phyloP scores from a whole-genome alignment of 2,888 invertebrate genomes.

The Epiperipatus broadwayi region DNA sequence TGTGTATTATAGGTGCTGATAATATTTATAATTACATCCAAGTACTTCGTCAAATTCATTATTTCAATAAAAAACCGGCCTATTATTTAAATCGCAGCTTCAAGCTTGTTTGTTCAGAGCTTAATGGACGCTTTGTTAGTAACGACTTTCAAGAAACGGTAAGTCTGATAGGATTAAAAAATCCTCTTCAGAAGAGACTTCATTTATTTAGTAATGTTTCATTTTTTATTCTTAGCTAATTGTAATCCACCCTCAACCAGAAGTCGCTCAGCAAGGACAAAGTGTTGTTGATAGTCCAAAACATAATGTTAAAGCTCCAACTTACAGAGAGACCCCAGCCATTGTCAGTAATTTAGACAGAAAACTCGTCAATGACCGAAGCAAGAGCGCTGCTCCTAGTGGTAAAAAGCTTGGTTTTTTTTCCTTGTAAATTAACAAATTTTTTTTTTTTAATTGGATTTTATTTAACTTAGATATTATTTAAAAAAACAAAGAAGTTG shows the following conservation, averaged over 20 bases:
- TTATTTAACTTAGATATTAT: too few relatives aligned
- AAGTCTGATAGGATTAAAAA: too few relatives aligned
- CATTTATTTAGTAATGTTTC: conserved; percentile 4
- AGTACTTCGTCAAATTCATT: conserved; percentile 57
- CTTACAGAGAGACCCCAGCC: too few relatives aligned
- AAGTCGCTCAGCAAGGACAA: conserved; percentile 1
- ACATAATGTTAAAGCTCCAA: too few relatives aligned
- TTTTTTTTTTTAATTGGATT: too few relatives aligned
- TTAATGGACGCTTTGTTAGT: conserved; percentile 77
- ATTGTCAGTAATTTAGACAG: too few relatives aligned
- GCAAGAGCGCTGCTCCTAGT: too few relatives aligned
- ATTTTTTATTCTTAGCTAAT: conserved; percentile 40
- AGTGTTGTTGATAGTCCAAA: too few relatives aligned
- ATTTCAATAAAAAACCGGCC: conserved; percentile 88
- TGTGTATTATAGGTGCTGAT: conserved; percentile 40
- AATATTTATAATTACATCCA: conserved; percentile 56
- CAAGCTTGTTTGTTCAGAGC: conserved; percentile 80
- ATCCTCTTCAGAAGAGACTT: conserved; percentile 4
- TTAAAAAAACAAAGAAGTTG: too few relatives aligned
- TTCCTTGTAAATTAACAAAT: too few relatives aligned
- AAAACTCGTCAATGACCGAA: too few relatives aligned
- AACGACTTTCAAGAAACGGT: conserved; percentile 87
- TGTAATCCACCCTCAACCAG: conserved; percentile 58
- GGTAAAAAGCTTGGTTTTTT: too few relatives aligned
- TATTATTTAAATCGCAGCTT: conserved; percentile 87